A percentile compares a stretch with the other conserved stretches of the same genome.
phyloP scores from a whole-genome alignment of 2,113 vertebrate genomes.

The Oophaga pumilio region DNA sequence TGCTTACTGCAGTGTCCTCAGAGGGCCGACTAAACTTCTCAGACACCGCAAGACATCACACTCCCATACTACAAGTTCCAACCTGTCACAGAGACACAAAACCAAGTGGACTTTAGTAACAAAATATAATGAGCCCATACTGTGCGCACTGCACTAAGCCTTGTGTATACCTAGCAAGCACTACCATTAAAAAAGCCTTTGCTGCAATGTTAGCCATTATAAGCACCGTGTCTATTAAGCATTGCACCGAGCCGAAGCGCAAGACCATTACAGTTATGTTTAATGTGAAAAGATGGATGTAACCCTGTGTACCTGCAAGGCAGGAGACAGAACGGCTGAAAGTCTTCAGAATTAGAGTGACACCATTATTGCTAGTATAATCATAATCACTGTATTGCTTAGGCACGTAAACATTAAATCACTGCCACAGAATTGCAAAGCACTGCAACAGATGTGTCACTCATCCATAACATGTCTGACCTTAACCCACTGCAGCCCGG shows the following conservation, averaged over 20 bases:
- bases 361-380: constrained; percentile 17
- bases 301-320: neutral
- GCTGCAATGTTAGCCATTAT: neutral
- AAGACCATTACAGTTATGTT: neutral
- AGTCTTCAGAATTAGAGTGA: neutral
- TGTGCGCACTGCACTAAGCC: neutral
- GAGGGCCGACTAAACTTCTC: constrained; percentile 16
- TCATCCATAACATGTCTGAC: neutral
- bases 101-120: neutral
- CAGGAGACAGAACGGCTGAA: constrained; percentile 3
- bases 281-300: neutral
- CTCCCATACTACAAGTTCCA: constrained; percentile 6
- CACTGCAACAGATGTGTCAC: constrained; percentile 36
- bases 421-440: constrained; percentile 24
- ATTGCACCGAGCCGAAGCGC: neutral
- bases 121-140: neutral
- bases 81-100: neutral
- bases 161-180: neutral
- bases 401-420: constrained; percentile 43
- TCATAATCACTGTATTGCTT: constrained; percentile 29
- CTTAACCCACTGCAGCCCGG: neutral
- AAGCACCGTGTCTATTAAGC: neutral
- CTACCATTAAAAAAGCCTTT: neutral
- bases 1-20: constrained; percentile 41
- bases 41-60: constrained; percentile 22